Evolutionary conservation across 2,113 vertebrate species (phyloP).

Genomic region (Laticauda colubrina): DNA sequence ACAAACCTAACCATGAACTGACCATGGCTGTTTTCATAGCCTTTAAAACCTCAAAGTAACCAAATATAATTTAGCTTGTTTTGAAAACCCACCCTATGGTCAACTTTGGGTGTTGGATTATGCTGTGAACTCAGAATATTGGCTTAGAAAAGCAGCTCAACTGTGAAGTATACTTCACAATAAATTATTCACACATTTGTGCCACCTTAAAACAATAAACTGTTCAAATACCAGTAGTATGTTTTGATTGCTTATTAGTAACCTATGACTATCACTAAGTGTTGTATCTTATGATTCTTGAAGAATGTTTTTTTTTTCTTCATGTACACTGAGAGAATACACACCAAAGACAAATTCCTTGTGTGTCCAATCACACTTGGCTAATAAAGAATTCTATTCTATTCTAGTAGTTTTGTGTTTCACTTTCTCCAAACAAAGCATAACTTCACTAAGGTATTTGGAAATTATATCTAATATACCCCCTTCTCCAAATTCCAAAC

Average conservation of each 20-base stretch:
- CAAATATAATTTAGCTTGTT: neutral
- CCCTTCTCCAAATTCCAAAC: neutral
- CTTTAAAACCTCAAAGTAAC: neutral
- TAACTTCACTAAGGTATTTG: neutral
- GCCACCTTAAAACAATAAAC: neutral
- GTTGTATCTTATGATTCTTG: too few species aligned
- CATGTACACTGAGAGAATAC: too few species aligned
- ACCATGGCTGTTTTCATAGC: neutral
- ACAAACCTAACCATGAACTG: neutral
- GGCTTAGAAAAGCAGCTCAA: neutral
- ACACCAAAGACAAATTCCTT: too few species aligned
- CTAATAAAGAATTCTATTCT: too few species aligned
- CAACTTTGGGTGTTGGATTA: neutral
- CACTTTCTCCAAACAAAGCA: neutral
- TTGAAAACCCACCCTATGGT: neutral
- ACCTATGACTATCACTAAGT: too few species aligned
- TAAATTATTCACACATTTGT: neutral
- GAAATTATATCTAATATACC: neutral
- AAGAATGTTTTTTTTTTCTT: too few species aligned
- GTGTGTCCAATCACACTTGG: too few species aligned
- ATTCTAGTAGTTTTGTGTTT: neutral
- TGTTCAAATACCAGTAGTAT: neutral
- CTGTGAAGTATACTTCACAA: neutral
- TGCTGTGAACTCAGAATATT: neutral
- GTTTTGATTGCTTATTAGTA: too few species aligned